Base-by-base conservation (phyloP, 1,140 invertebrate genomes). In the Solen grandis region DNA sequence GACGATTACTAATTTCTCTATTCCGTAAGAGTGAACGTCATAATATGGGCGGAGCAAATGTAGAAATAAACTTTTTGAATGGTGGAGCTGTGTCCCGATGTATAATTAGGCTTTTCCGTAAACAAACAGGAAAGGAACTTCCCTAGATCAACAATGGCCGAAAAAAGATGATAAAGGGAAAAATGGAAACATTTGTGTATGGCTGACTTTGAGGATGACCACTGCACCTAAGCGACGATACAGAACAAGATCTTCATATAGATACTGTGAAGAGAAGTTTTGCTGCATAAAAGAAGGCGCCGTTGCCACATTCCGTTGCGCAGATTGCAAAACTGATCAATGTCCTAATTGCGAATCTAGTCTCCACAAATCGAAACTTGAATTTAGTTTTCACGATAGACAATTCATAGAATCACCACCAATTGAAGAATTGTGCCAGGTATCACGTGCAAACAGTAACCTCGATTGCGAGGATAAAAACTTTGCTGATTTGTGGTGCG, bases 401-500 rank as follows among this genome's bases (percentile, higher is more conserved):
- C 69, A 81, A 65, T 38, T 60, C n/a, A 78, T 92, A 38, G 83
- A 85, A 25, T 75, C 73, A 16, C 86, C 87, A 46, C 80, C 85
- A 29, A 54, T 54, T 16, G 89, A 88, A 55, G 73, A 84, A 60
- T 73, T 92, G 2, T 93, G 91, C 82, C 87, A 92, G 38, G 82
- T 86, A n/a, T 66, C 79, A 46, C 63, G 19, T 19, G 22, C 68
- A 13, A 70, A 81, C 13, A 62, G 75, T 50, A 78, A 78, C 62
- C 54, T 83, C 29, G 66, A 74, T n/a, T 93, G 92, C 79, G 65
- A 81, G 52, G 82, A 88, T 25, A 79, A 83, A 69, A 92, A 93
- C 73, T 92, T 88, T 84, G 90, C 91, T 19, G 92, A 92, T 80
- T 66, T 92, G 27, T 79, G 85, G 55, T 93, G 92, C 84, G 84